Percentiles rank a stretch among this genome's conserved stretches.
Evolutionary conservation across 1,140 invertebrate genomes (phyloP).

Genomic region (Drosophila sechellia): DNA sequence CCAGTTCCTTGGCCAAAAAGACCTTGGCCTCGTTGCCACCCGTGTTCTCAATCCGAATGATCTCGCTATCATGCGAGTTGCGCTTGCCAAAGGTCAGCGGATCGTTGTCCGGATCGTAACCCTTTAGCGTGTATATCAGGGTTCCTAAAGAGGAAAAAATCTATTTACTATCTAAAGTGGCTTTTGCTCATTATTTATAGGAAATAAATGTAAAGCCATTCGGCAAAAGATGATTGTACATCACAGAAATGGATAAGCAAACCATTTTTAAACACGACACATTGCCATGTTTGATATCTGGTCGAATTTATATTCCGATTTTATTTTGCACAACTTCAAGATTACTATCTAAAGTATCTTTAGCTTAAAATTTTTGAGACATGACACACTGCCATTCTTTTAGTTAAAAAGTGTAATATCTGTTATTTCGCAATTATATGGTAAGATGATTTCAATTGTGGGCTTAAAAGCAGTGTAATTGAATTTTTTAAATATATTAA

Average conservation of each 20-base stretch:
- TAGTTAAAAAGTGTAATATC: not conserved
- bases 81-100: slow-evolving; percentile 92
- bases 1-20: slow-evolving; percentile 94
- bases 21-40: slow-evolving; percentile 93
- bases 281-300: not conserved
- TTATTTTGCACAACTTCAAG: not conserved
- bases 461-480: too few species aligned
- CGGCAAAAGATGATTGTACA: not conserved
- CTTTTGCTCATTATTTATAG: not conserved
- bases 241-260: not conserved
- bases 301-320: not conserved
- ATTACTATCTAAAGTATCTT: not conserved
- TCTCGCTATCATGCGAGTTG: slow-evolving; percentile 91
- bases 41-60: slow-evolving; percentile 93
- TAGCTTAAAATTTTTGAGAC: not conserved
- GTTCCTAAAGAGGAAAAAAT: slow-evolving; percentile 87
- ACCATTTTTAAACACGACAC: not conserved
- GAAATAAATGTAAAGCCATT: not conserved
- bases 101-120: slow-evolving; percentile 94
- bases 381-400: not conserved
- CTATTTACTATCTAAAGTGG: too few species aligned
- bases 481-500: not conserved
- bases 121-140: slow-evolving; percentile 92
- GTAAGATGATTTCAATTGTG: not conserved
- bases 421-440: not conserved